Conservation (phyloP, 2,113 vertebrate species). For the Nerophis lumbriciformis region DNA sequence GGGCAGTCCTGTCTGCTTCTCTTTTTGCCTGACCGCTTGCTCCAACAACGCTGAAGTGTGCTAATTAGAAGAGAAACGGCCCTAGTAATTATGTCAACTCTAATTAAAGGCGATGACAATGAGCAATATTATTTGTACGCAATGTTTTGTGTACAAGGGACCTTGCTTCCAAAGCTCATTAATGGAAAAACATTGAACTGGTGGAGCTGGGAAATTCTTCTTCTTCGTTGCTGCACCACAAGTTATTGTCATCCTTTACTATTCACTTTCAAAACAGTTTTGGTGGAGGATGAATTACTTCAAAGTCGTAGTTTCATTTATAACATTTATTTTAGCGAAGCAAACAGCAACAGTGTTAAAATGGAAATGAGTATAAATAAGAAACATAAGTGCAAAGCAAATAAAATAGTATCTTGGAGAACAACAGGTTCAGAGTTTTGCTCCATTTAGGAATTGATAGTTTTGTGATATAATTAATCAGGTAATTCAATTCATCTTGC, state of each 20-base stretch:
- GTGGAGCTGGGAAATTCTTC: slow-evolving; percentile 17
- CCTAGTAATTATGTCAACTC: slow-evolving; percentile 95
- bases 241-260: slow-evolving; percentile 70
- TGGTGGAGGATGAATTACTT: not conserved
- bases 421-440: slow-evolving; percentile 2
- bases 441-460: not conserved
- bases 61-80: slow-evolving; percentile 98
- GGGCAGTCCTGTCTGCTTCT: slow-evolving; percentile 92
- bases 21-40: slow-evolving; percentile 80
- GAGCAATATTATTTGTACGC: slow-evolving; percentile 95
- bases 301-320: slow-evolving; percentile 7
- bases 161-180: slow-evolving; percentile 87
- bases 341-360: slow-evolving; percentile 44
- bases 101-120: slow-evolving; percentile 87
- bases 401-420: slow-evolving; percentile 18
- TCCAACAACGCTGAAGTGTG: slow-evolving; percentile 87
- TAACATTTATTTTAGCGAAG: slow-evolving; percentile 57
- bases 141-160: slow-evolving; percentile 87
- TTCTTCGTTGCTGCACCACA: slow-evolving; percentile 25
- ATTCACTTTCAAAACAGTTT: slow-evolving; percentile 16
- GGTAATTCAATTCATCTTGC: slow-evolving; percentile 1
- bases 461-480: not conserved
- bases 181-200: slow-evolving; percentile 65
- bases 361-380: slow-evolving; percentile 64
- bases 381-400: slow-evolving; percentile 19